phyloP scores from a whole-genome alignment of 2,113 vertebrate species.

The Hydropotes inermis region DNA sequence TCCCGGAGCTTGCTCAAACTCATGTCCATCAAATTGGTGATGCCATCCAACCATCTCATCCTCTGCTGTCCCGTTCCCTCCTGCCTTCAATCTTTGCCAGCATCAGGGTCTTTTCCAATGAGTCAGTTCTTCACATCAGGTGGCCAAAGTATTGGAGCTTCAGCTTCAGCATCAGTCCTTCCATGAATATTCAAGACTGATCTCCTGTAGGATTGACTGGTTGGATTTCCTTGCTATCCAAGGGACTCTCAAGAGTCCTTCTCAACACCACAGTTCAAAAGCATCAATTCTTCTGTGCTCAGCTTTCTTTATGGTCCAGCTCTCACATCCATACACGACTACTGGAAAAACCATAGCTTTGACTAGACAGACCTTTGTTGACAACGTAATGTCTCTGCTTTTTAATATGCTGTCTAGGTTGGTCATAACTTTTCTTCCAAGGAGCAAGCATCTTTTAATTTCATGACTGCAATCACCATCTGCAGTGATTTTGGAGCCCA shows the following conservation, averaged over 20 bases:
- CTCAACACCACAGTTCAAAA: neutral
- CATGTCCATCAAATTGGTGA: neutral
- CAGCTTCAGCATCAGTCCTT: neutral
- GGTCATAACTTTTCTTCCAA: neutral
- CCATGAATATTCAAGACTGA: neutral
- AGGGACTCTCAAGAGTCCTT: neutral
- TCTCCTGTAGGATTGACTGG: neutral
- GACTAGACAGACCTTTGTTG: neutral
- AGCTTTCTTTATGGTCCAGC: neutral
- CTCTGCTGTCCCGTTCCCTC: neutral
- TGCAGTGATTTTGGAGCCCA: neutral
- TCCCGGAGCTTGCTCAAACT: neutral
- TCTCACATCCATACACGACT: neutral
- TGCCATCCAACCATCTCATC: neutral
- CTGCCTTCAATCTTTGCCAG: neutral
- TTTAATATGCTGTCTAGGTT: neutral
- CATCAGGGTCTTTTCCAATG: neutral
- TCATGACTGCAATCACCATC: neutral
- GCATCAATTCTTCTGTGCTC: neutral
- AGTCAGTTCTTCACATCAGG: neutral
- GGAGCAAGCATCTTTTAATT: neutral
- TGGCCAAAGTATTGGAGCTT: neutral
- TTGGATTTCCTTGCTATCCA: neutral
- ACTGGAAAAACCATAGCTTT: neutral
- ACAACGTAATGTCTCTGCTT: neutral